Base-by-base conservation (phyloP, 2,113 vertebrate species). In the Lycaon pictus region DNA sequence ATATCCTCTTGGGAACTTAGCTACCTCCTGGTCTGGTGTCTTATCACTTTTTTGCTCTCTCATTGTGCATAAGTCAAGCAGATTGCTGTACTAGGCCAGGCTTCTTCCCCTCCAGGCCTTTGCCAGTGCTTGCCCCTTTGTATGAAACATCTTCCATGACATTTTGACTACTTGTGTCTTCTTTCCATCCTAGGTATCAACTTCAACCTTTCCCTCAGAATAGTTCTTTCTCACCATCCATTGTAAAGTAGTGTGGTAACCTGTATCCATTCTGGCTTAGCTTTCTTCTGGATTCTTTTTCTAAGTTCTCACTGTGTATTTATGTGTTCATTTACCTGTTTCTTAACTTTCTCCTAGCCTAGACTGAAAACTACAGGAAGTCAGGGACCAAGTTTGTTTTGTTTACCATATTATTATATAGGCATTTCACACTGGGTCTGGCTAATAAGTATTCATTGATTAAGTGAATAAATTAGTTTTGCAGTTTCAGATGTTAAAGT, bases 1-100 rank as follows among this genome's bases (percentile, higher is more conserved):
- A n/a, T n/a, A 58, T 16, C 0, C 2, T 5, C 8, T 88, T 10
- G 51, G 35, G 16, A 37, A 29, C 7, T 23, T 22, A 15, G 0
- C 19, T 65, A 25, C 2, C 19, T 22, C 84, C 51, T 88, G 10
- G 25, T 63, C 48, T 56, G 35, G 86, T 23, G 5, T 83, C 19
- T 67, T 29, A 37, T 2, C 48, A 27, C 11, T n/a, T 84, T 48
- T 17, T 5, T 8, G 2, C 3, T 81, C 84, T 76, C 55, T 92
- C 80, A 67, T 71, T 84, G 1, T 71, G 27, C 27, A 90, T 1
- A 11, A 16, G 22, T 60, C 27, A 58, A 3, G 58, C 5, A 76
- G 22, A 4, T 32, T 72, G 43, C n/a, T 92, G 63, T 12, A 25
- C 25, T 58, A 19, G 9, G 10, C 3, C 27, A 19, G 16, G 1